These are phyloP conservation scores for Aplocera efformata DNA, from an alignment of 2,888 invertebrate genomes.

Conservation along the genomic window DNA sequence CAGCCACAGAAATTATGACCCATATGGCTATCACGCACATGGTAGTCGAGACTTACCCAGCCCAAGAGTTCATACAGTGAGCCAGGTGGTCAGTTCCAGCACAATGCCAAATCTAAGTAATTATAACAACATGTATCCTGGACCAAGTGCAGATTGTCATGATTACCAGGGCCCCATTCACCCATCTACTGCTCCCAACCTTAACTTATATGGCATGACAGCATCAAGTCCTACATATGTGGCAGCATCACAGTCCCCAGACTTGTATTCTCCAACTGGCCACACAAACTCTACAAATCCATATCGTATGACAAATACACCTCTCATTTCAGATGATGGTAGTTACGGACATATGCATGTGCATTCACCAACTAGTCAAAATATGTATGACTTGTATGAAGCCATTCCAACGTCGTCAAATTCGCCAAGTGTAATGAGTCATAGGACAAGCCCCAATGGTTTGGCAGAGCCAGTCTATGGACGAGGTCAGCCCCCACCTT, in stretches of 20 bases:
- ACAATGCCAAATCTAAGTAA: constrained; percentile 75
- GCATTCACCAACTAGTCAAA: constrained; percentile 68
- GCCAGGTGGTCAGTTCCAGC: constrained; percentile 71
- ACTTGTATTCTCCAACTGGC: constrained; percentile 71
- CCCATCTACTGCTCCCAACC: constrained; percentile 54
- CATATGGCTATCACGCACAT: constrained; percentile 66
- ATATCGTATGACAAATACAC: constrained; percentile 74
- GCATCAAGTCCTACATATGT: constrained; percentile 69
- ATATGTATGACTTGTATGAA: constrained; percentile 74
- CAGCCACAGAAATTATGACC: constrained; percentile 63
- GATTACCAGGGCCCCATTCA: constrained; percentile 54
- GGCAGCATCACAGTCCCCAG: constrained; percentile 64
- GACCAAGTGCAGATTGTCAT: constrained; percentile 49
- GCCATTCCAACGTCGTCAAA: constrained; percentile 64
- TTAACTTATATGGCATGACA: constrained; percentile 61
- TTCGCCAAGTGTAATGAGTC: constrained; percentile 60
- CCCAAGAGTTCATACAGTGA: constrained; percentile 67
- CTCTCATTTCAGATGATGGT: constrained; percentile 72
- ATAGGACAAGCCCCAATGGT: constrained; percentile 65
- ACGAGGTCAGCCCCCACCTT: constrained; percentile 86
- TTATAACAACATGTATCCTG: constrained; percentile 57
- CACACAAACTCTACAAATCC: constrained; percentile 75
- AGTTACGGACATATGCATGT: constrained; percentile 71
- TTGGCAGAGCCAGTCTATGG: constrained; percentile 59
- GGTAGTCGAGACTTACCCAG: constrained; percentile 56